These are phyloP conservation scores for Sebastes fasciatus DNA, from an alignment of 2,113 vertebrate species.

Conservation along the genomic window DNA sequence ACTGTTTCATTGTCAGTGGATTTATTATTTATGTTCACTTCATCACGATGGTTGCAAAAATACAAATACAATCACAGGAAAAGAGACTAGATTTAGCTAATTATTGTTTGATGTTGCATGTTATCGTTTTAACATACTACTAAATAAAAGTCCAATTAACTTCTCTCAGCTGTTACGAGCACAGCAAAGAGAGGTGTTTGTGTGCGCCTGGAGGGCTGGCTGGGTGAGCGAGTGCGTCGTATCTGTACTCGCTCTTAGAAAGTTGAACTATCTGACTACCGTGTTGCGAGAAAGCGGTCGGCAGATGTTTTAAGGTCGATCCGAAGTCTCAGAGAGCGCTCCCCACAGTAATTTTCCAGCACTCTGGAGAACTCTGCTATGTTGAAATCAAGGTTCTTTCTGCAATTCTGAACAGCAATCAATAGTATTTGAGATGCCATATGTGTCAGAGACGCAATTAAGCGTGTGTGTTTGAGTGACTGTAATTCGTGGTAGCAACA, in stretches of 20 bases:
- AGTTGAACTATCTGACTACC: slow-evolving; percentile 45
- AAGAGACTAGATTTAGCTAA: not conserved
- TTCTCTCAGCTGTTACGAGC: slow-evolving; percentile 22
- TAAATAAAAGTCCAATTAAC: slow-evolving; percentile 30
- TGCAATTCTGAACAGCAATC: slow-evolving; percentile 65
- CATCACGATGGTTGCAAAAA: not conserved
- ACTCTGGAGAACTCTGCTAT: slow-evolving; percentile 40
- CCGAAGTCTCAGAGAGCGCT: slow-evolving; percentile 49
- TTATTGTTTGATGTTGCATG: not conserved
- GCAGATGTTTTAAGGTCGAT: slow-evolving; percentile 73
- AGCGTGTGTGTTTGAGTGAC: slow-evolving; percentile 45
- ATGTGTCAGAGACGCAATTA: slow-evolving; percentile 64
- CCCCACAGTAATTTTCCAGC: slow-evolving; percentile 53
- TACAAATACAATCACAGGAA: not conserved
- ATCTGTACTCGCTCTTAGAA: slow-evolving; percentile 22
- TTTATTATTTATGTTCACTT: slow-evolving; percentile 15
- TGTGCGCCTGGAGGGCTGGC: not conserved
- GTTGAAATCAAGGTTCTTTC: slow-evolving; percentile 64
- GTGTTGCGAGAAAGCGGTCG: slow-evolving; percentile 37
- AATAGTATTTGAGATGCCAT: slow-evolving; percentile 67
- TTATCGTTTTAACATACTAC: slow-evolving; percentile 10
- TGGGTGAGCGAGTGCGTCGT: not conserved
- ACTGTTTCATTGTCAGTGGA: slow-evolving; percentile 9
- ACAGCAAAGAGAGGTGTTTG: not conserved
- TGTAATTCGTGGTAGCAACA: slow-evolving; percentile 22